Evolutionary conservation across 2,113 vertebrate genomes (phyloP).

Genomic region (mouse (Mus musculus)): GRCm39 chr1:23619001-23619500

Average conservation of each 20-base stretch:
- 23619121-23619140: too few species aligned
- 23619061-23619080: too few species aligned
- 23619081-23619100: too few species aligned
- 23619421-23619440: not conserved
- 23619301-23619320: not conserved
- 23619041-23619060: too few species aligned
- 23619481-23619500: not conserved
- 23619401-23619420: not conserved
- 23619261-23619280: slow-evolving; percentile 4
- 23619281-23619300: not conserved
- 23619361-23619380: not conserved
- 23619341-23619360: not conserved
- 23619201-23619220: slow-evolving; percentile 14
- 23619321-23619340: not conserved
- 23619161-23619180: not conserved
- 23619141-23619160: not conserved
- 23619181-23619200: slow-evolving; percentile 15
- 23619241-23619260: not conserved
- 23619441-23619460: not conserved
- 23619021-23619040: too few species aligned
- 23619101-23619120: too few species aligned
- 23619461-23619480: not conserved
- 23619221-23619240: not conserved
- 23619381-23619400: not conserved
- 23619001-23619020: too few species aligned